phyloP scores from a whole-genome alignment of 1,140 invertebrate species.

The Anadara kagoshimensis region DNA sequence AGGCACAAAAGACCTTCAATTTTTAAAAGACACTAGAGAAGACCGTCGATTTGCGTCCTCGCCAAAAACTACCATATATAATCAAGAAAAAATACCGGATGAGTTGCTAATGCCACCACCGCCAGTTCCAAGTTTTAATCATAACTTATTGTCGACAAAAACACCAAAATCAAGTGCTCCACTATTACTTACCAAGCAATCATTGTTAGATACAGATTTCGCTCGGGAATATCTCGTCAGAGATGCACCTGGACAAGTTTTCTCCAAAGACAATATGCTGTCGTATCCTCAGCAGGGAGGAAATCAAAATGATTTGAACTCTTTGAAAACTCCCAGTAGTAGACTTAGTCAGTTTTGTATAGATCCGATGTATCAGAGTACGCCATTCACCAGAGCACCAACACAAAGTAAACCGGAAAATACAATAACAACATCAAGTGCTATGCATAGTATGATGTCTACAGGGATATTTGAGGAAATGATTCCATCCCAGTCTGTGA shows the following conservation, averaged over 20 bases:
- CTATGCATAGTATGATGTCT: conserved; percentile 25
- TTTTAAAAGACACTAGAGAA: too few relatives aligned
- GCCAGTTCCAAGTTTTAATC: conserved; percentile 24
- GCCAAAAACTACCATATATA: too few relatives aligned
- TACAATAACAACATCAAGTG: conserved; percentile 18
- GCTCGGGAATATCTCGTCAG: conserved; percentile 38
- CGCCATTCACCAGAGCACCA: conserved; percentile 32
- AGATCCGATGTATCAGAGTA: conserved; percentile 47
- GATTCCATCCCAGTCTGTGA: neutral
- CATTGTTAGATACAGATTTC: conserved; percentile 44
- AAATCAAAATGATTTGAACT: too few relatives aligned
- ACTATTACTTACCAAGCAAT: conserved; percentile 36
- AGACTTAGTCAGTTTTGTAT: too few relatives aligned
- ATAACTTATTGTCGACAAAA: conserved; percentile 16
- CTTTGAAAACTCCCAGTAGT: too few relatives aligned
- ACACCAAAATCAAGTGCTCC: conserved; percentile 26
- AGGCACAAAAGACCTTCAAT: too few relatives aligned
- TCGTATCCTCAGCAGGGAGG: neutral
- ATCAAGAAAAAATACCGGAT: neutral
- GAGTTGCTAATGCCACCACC: conserved; percentile 19
- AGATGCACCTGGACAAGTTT: conserved; percentile 22
- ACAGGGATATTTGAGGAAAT: conserved; percentile 15
- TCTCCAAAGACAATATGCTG: conserved; percentile 8
- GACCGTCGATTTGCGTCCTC: too few relatives aligned
- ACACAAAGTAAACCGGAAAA: conserved; percentile 7